Percentiles rank a stretch among this genome's conserved stretches.
phyloP scores from a whole-genome alignment of 2,113 vertebrate genomes.

The Mustela nigripes region DNA sequence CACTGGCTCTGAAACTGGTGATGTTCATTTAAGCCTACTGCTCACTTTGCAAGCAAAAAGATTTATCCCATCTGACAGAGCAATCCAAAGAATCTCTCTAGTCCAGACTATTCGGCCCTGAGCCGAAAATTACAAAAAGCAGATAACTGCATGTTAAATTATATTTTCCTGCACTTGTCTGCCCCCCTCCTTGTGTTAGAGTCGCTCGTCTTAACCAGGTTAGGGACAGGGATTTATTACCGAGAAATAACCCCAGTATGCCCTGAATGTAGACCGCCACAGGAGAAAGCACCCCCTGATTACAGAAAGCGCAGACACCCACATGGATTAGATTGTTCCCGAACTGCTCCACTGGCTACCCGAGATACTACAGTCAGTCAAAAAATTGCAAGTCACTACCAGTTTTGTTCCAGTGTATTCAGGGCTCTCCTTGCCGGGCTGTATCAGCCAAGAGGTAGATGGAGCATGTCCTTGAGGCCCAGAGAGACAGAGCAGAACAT shows the following conservation, averaged over 20 bases:
- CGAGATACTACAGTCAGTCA: not conserved
- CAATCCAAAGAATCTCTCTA: constrained; percentile 63
- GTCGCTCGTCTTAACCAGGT: not conserved
- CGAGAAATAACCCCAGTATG: not conserved
- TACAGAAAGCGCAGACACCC: not conserved
- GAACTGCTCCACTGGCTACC: not conserved
- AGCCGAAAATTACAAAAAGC: constrained; percentile 67
- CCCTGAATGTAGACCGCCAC: not conserved
- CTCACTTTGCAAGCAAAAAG: constrained; percentile 76
- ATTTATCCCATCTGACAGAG: constrained; percentile 76
- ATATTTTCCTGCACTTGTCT: constrained; percentile 36
- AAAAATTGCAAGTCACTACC: not conserved
- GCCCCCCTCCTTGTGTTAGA: not conserved
- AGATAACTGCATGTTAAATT: constrained; percentile 20
- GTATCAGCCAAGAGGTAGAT: not conserved
- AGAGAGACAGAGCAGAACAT: not conserved
- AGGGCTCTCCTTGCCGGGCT: not conserved
- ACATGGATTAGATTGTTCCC: not conserved
- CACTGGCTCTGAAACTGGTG: constrained; percentile 1
- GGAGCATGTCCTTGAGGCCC: not conserved
- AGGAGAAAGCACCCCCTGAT: not conserved
- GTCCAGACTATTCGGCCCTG: not conserved
- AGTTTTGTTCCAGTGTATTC: not conserved
- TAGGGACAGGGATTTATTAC: constrained; percentile 12
- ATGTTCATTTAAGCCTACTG: constrained; percentile 63